Base-by-base conservation (phyloP, 2,113 vertebrate genomes). In the Oenanthe melanoleuca region DNA sequence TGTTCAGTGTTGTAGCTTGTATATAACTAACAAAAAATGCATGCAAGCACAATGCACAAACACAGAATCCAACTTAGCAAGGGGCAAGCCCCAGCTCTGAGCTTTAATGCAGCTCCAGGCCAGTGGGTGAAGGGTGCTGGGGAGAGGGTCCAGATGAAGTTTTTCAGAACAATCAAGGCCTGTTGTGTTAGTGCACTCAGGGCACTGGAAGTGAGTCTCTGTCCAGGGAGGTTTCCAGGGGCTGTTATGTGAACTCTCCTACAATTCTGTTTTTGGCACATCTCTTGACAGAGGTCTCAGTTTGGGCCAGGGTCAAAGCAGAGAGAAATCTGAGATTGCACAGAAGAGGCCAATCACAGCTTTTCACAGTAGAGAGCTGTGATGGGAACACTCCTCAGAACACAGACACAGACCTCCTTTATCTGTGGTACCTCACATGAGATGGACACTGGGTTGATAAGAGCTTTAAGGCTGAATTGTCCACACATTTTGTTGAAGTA, bases 1-100 rank as follows among this genome's bases (percentile, higher is more conserved):
- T 66, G 2, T 34, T 69, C 40, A 37, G 11, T 45, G 7, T 67
- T 59, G 31, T 5, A 40, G 3, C 14, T 55, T 72, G 33, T 9
- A 49, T 22, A 29, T 11, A 45, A 7, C 23, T 14, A 34, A n/a
- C 55, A 70, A 42, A 23, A 73, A 88, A 66, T 52, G 12, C 6
- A 52, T 16, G 22, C 14, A 16, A 3, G 13, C 2, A 22, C 5
- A 40, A 1, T 11, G 0, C 15, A 16, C 18, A 29, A 80, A 26
- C 2, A n/a, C 4, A 47, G 3, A 56, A 69, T 14, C 6, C 28
- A 55, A 7, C 19, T 45, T 26, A n/a, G 23, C 14, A 73, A 61
- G 19, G 13, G 56, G 11, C 6, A 42, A 75, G 11, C 16, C 5
- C 40, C 20, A 57, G 6, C 11, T 14, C 8, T 21, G 7, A 38